A percentile compares a stretch with the other conserved stretches of the same genome.
These are phyloP conservation scores for Aurelia aurita complex sp. Pacific DNA, from an alignment of 30 jellyfish, hydroid and myxozoan genomes.

Conservation along the genomic window DNA sequence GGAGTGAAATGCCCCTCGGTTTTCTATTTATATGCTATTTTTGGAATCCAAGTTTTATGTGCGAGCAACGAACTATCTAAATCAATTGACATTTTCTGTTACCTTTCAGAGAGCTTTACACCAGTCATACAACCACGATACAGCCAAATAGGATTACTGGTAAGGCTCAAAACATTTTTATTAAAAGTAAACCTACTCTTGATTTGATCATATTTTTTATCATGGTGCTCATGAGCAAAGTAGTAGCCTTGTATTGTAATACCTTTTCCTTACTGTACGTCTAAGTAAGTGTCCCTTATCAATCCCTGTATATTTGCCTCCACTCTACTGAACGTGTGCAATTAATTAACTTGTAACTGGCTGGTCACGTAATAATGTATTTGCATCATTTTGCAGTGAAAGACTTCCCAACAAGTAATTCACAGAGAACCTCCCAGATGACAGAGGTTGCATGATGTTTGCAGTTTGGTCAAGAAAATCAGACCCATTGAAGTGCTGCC, in stretches of 20 bases:
- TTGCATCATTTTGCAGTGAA: background rate
- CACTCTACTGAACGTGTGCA: too few relatives aligned
- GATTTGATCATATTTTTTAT: too few relatives aligned
- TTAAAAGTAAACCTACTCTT: background rate
- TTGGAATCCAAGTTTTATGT: too few relatives aligned
- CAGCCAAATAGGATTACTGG: constrained; percentile 42
- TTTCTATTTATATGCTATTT: background rate
- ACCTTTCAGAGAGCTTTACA: constrained; percentile 11
- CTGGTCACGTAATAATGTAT: too few relatives aligned
- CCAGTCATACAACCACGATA: background rate
- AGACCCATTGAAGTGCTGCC: too few relatives aligned
- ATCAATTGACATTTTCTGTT: background rate
- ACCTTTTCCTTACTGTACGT: too few relatives aligned
- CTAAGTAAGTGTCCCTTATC: too few relatives aligned
- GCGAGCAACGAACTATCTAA: too few relatives aligned
- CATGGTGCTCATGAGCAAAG: too few relatives aligned
- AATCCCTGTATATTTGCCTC: too few relatives aligned
- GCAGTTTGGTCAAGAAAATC: background rate
- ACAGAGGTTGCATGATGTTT: constrained; percentile 16
- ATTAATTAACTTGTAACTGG: too few relatives aligned
- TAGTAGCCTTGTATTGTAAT: too few relatives aligned
- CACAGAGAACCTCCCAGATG: constrained; percentile 2
- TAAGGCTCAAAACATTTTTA: constrained; percentile 10
- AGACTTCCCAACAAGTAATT: constrained; percentile 12
- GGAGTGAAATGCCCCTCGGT: background rate